These are phyloP conservation scores for Pseudorhombus dupliciocellatus DNA, from an alignment of 2,113 vertebrate genomes.

Conservation along the genomic window DNA sequence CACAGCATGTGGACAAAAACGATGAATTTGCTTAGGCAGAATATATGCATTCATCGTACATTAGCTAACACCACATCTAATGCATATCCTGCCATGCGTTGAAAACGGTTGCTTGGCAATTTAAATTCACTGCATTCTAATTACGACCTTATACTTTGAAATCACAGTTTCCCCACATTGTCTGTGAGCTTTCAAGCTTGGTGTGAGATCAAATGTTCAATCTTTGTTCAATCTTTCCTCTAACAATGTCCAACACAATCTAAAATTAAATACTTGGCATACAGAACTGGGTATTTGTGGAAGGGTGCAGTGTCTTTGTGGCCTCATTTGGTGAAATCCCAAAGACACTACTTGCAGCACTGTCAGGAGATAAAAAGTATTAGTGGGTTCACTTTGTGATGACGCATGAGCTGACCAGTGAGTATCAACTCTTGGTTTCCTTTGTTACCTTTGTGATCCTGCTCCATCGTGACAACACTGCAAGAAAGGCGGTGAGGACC, in stretches of 20 bases:
- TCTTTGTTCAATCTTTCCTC: neutral
- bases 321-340: neutral
- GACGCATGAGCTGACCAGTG: neutral
- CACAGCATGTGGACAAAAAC: neutral
- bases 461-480: constrained; percentile 67
- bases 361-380: constrained; percentile 43
- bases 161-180: too few species aligned
- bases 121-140: too few species aligned
- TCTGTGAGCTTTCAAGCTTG: too few species aligned
- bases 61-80: too few species aligned
- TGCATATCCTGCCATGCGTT: too few species aligned
- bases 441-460: constrained; percentile 69
- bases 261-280: constrained; percentile 6
- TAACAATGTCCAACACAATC: neutral
- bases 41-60: neutral
- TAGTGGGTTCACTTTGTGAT: neutral
- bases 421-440: neutral
- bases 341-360: constrained; percentile 60
- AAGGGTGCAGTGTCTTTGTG: neutral
- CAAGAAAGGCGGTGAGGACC: constrained; percentile 67
- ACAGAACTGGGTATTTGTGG: neutral
- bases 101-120: too few species aligned
- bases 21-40: neutral
- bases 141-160: too few species aligned
- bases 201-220: too few species aligned